These are phyloP conservation scores for Sorex maritimensis DNA, from an alignment of 2,797 vertebrate genomes.

Conservation along the genomic window DNA sequence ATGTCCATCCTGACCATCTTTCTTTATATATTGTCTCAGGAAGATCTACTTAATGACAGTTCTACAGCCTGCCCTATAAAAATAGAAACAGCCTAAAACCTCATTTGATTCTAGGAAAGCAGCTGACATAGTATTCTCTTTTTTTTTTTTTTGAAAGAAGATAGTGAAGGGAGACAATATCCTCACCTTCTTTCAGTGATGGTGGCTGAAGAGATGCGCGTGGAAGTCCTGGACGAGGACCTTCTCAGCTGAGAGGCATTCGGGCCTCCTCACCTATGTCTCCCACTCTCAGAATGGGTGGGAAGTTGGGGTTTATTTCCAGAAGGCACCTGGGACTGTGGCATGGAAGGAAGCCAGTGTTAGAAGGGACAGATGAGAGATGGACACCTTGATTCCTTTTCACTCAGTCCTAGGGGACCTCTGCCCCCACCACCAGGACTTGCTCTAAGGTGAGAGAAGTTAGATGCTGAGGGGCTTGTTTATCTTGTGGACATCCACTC, in stretches of 20 bases:
- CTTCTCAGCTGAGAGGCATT: no score
- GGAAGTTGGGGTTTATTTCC: neutral
- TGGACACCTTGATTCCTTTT: neutral
- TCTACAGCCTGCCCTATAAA: neutral
- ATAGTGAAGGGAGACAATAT: no score
- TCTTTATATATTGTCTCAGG: neutral
- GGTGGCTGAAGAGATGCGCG: neutral
- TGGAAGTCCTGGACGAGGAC: neutral
- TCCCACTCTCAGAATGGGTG: slow-evolving; percentile 3
- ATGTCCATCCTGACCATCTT: neutral
- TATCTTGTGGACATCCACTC: neutral
- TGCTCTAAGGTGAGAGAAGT: neutral
- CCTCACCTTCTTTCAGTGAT: no score
- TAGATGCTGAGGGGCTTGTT: neutral
- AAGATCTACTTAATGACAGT: neutral
- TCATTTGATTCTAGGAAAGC: neutral
- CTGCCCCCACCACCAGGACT: neutral
- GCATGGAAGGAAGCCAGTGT: neutral
- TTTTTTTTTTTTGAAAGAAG: no score
- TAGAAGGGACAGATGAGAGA: neutral
- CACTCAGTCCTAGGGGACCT: neutral
- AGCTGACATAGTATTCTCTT: no score
- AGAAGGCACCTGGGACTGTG: neutral
- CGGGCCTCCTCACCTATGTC: neutral
- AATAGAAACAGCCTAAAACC: neutral